A percentile compares a stretch with the other conserved stretches of the same genome.
These are phyloP conservation scores for Haliaeetus leucogaster DNA, from an alignment of 2,113 vertebrate species.

Conservation along the genomic window DNA sequence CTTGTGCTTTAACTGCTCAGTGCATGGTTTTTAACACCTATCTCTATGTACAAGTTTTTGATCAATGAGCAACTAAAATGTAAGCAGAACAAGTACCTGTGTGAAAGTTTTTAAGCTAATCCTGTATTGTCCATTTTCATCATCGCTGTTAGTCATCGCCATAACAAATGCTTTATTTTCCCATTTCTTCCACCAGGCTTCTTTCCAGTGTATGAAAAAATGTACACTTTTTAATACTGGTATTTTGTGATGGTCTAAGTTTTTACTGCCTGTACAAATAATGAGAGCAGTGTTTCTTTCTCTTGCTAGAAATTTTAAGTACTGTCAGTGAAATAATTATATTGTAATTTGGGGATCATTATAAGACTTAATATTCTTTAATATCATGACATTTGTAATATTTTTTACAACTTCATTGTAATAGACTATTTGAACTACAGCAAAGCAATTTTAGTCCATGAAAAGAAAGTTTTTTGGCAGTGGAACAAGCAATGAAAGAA, in stretches of 20 bases:
- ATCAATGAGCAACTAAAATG: neutral
- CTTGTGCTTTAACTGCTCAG: neutral
- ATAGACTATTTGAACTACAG: neutral
- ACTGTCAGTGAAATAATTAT: constrained; percentile 1
- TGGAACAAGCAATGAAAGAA: constrained; percentile 1
- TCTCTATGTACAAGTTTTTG: neutral
- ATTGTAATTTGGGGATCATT: neutral
- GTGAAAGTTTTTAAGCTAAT: neutral
- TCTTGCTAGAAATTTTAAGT: neutral
- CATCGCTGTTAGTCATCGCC: neutral
- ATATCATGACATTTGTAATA: neutral
- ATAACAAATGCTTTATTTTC: neutral
- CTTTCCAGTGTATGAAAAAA: neutral
- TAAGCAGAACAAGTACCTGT: neutral
- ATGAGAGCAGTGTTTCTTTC: neutral
- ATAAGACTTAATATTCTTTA: constrained; percentile 16
- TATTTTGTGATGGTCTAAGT: neutral
- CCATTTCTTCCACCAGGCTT: neutral
- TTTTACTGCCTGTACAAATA: neutral
- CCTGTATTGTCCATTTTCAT: neutral
- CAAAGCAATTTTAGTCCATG: neutral
- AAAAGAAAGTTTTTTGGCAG: neutral
- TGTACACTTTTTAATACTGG: neutral
- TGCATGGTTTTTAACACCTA: neutral
- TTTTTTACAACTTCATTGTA: neutral